These are phyloP conservation scores for Lissocephala sabroskyi DNA, from an alignment of 2,888 invertebrate species.

Conservation along the genomic window DNA sequence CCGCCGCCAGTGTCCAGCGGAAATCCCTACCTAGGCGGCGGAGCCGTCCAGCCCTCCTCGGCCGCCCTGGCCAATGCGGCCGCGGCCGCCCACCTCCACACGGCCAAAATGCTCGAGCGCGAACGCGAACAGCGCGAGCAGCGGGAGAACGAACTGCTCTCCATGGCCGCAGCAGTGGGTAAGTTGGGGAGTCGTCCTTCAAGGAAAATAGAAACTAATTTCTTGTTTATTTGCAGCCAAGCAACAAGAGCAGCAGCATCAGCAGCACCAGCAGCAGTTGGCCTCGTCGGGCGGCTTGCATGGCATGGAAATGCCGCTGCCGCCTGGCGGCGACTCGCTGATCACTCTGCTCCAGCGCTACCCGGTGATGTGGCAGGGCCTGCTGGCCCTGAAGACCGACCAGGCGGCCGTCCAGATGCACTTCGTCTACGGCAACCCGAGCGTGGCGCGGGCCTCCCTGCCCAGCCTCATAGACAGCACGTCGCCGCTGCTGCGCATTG, in stretches of 20 bases:
- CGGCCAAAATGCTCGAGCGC: conserved; percentile 68
- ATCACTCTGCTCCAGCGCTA: conserved; percentile 90
- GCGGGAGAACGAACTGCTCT: conserved; percentile 52
- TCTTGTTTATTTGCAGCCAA: conserved; percentile 25
- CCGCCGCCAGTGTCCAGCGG: conserved; percentile 45
- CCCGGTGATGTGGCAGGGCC: conserved; percentile 98
- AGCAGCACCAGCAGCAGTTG: conserved; percentile 22
- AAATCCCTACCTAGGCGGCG: conserved; percentile 52
- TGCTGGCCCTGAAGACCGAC: conserved; percentile 95
- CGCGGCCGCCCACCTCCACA: conserved; percentile 55
- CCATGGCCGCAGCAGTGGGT: conserved; percentile 53
- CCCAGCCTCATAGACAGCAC: conserved; percentile 88
- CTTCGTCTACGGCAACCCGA: conserved; percentile 94
- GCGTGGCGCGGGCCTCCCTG: conserved; percentile 90
- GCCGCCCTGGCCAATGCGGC: conserved; percentile 15
- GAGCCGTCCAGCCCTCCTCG: conserved; percentile 36
- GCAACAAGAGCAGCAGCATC: conserved; percentile 40
- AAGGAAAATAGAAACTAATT: neutral
- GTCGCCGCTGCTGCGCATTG: conserved; percentile 90
- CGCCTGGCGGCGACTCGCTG: conserved; percentile 87
- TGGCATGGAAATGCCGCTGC: conserved; percentile 76
- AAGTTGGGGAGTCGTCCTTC: conserved; percentile 3
- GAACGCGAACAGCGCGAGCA: conserved; percentile 65
- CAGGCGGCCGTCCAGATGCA: conserved; percentile 99
- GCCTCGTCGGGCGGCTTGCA: neutral